Evolutionary conservation across 1,140 invertebrate genomes (phyloP), one percentile per base, ranked within the genome.

Genomic region (Drosophila sulfurigaster): DNA sequence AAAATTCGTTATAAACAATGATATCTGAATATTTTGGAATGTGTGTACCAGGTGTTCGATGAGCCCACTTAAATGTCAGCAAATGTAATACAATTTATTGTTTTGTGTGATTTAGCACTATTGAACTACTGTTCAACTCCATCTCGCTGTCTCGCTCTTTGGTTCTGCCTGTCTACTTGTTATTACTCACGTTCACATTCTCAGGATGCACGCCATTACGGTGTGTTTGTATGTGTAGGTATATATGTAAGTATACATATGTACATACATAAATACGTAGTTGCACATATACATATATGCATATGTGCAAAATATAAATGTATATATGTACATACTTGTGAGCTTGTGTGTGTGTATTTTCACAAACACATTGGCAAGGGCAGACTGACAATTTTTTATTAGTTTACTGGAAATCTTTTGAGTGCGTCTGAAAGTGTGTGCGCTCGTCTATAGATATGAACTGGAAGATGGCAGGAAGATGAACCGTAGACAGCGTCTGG

Each of bases 121-220:
- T 13, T 43, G 0, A 13, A 43, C 11, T 1, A 43, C 41, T 13
- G 41, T 43, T 3, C 41, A 43, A 43, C 41, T 56, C 58, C 58
- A 46, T 66, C 43, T 48, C 13, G 25, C 25, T 41, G 43, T 56
- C 68, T 65, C 35, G 48, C 25, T 38, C 8, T 11, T n/a, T 32
- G 30, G 16, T 13, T 35, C 78, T 85, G 77, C 35, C 65, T 49
- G 78, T 79, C 78, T 86, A 67, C 67, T 70, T 79, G 65, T 68
- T 86, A 73, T 79, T 78, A 71, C 68, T 70, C 79, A 87, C 71
- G 75, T 82, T 81, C 69, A 60, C 59, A 69, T 75, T 78, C 78
- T 57, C 66, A 63, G 73, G 75, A 71, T 71, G 49, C 62, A 65
- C 76, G 30, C 76, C 71, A 59, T 13, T 15, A 5, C 35, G 30